These are phyloP conservation scores for Xenus cinereus DNA, from an alignment of 2,113 vertebrate genomes.

Conservation along the genomic window DNA sequence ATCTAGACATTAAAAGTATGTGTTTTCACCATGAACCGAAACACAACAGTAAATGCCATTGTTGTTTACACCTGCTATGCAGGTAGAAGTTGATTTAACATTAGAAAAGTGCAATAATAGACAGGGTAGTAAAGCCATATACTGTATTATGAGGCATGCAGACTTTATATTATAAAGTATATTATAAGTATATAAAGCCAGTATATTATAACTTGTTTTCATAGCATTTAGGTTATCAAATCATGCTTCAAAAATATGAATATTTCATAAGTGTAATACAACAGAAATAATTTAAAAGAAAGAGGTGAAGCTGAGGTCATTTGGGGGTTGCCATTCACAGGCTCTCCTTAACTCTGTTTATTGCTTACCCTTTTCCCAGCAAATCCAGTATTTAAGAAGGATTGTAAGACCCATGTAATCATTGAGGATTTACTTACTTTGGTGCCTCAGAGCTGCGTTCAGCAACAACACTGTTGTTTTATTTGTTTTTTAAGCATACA, in stretches of 20 bases:
- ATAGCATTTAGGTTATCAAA: neutral
- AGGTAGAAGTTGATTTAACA: constrained; percentile 11
- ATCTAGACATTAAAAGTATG: neutral
- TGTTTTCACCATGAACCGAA: neutral
- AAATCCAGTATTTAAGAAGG: constrained; percentile 53
- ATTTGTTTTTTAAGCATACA: neutral
- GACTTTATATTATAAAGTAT: no score
- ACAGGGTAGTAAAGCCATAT: neutral
- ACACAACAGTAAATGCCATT: neutral
- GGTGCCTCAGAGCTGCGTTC: neutral
- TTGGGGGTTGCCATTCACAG: neutral
- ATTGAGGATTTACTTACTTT: constrained; percentile 27
- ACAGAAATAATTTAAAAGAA: neutral
- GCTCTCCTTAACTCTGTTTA: neutral
- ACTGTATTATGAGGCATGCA: neutral
- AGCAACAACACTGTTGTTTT: neutral
- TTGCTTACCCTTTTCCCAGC: constrained; percentile 22
- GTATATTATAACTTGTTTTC: neutral
- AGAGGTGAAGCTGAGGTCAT: neutral
- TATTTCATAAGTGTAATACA: neutral
- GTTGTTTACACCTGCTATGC: neutral
- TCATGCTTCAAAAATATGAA: neutral
- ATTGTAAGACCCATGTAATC: constrained; percentile 41
- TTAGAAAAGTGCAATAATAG: neutral
- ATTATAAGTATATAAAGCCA: no score